Evolutionary conservation across 2,797 vertebrate genomes (phyloP), one percentile per base, ranked within the genome.

Genomic region (Myotis daubentonii): DNA sequence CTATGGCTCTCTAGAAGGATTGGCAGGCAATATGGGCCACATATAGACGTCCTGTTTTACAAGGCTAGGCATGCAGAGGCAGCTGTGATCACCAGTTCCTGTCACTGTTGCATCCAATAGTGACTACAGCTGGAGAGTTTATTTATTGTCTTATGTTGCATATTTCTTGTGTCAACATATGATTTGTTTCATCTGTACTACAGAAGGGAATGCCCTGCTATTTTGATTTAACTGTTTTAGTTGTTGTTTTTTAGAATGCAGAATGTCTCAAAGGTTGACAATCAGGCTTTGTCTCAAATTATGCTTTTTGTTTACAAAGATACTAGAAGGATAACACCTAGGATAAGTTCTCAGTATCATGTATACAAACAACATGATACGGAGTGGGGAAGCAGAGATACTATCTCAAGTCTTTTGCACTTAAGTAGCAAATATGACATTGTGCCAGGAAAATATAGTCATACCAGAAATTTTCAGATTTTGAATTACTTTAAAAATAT

Each of bases 131-230:
- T 93, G 5, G 8, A 82, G 55, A 70, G 23, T 80, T 82, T 91
- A 68, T 81, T 78, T 91, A 66, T 47, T 25, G 23, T 87, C n/a
- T 87, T 70, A 44, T 20, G 55, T 41, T 19, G 44, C 9, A 19
- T 80, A 44, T 80, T 85, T 89, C 44, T 74, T 76, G 7, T 86
- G 89, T 82, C 70, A 68, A 72, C 47, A 49, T 78, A 81, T 92
- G 49, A 62, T 81, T 91, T 80, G 33, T 30, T 84, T 93, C 11
- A 25, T 83, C 7, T 83, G 4, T 74, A 87, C 57, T 12, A 89
- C 12, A 78, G 60, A 87, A 87, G 71, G 44, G 25, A 89, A 94
- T 84, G 87, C 53, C 11, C 10, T 74, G 49, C 12, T 66, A 70
- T 22, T 88, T 74, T 65, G 38, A 36, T 96, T 89, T 94, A 87